Conservation (phyloP, 2,113 vertebrate species). For the Gadus chalcogrammus region DNA sequence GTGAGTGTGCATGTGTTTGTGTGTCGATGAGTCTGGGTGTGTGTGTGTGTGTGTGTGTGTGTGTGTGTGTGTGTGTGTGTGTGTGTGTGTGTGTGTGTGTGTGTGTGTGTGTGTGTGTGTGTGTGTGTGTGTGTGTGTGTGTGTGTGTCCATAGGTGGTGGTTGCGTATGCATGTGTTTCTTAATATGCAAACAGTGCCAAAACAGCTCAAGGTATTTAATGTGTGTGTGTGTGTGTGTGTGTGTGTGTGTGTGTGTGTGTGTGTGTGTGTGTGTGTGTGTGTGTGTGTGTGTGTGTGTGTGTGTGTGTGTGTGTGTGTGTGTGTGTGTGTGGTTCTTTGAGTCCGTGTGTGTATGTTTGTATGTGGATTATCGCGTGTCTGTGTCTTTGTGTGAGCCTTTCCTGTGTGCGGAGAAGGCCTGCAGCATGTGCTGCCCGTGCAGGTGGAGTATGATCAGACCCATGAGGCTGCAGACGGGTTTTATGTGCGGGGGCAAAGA, state of each 20-base stretch:
- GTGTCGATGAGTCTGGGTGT: no score
- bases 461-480: no score
- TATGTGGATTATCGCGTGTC: neutral
- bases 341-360: constrained; percentile 9
- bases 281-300: constrained; percentile 18
- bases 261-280: constrained; percentile 7
- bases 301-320: constrained; percentile 26
- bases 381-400: neutral
- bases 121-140: no score
- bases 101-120: no score
- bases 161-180: constrained; percentile 32
- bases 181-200: constrained; percentile 50
- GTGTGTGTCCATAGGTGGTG: no score
- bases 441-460: no score
- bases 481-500: no score
- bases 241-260: neutral
- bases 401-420: no score
- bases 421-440: no score
- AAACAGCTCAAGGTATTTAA: constrained; percentile 9
- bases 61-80: neutral
- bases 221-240: constrained; percentile 14
- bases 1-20: constrained; percentile 20
- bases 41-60: neutral
- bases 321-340: constrained; percentile 13
- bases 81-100: constrained; percentile 16